A percentile compares a stretch with the other conserved stretches of the same genome.
Conservation (phyloP, 2,888 invertebrate species). For the Drosophila leonis region DNA sequence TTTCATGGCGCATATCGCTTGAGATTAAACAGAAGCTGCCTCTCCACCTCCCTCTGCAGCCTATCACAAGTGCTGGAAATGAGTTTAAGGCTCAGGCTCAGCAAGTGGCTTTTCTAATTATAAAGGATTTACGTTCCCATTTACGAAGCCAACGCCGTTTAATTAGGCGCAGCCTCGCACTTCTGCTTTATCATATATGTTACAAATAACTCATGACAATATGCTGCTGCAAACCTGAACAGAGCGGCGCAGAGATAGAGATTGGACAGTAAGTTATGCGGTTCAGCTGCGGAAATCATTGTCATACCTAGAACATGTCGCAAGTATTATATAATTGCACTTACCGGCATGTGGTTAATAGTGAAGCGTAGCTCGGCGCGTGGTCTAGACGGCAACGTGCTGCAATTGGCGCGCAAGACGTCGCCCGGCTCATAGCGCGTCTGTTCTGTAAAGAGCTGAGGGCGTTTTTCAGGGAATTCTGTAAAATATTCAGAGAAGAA, state of each 20-base stretch:
- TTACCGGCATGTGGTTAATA: slow-evolving; percentile 92
- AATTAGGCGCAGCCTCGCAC: slow-evolving; percentile 53
- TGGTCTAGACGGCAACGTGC: slow-evolving; percentile 90
- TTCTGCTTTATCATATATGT: slow-evolving; percentile 21
- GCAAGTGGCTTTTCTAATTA: slow-evolving; percentile 65
- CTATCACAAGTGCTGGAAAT: slow-evolving; percentile 37
- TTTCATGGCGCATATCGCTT: slow-evolving; percentile 53
- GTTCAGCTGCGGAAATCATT: neutral
- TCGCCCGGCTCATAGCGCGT: slow-evolving; percentile 92
- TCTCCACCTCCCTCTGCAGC: slow-evolving; percentile 8
- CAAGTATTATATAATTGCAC: slow-evolving; percentile 79
- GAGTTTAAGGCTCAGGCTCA: slow-evolving; percentile 40
- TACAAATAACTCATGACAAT: slow-evolving; percentile 21
- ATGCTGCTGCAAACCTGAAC: neutral
- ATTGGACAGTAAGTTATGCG: slow-evolving; percentile 6
- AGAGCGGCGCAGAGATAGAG: neutral
- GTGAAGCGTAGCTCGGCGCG: slow-evolving; percentile 90
- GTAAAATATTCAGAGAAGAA: slow-evolving; percentile 80
- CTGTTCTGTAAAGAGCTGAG: slow-evolving; percentile 90
- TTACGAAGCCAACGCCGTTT: slow-evolving; percentile 60
- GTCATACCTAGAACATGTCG: neutral
- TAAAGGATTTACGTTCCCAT: slow-evolving; percentile 73
- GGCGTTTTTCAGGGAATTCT: slow-evolving; percentile 90
- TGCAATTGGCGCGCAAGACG: slow-evolving; percentile 91
- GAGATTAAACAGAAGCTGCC: slow-evolving; percentile 40